Base-by-base conservation (phyloP, 2,797 vertebrate species). In the Syndactyla subalaris region DNA sequence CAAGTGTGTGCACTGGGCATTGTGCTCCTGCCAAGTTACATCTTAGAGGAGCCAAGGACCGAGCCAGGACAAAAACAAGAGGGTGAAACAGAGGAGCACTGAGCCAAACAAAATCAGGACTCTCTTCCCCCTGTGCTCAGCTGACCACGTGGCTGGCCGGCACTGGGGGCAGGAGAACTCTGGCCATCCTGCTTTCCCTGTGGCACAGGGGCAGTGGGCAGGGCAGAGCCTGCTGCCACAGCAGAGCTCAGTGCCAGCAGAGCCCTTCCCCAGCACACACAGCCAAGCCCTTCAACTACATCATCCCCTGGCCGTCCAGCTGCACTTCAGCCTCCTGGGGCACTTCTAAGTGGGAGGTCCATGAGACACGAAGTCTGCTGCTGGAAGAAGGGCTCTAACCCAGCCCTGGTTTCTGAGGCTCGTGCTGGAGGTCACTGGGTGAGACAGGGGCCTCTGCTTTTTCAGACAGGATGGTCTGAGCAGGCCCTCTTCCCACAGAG, bases 1-100 rank as follows among this genome's bases (percentile, higher is more conserved):
- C 94, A 96, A 95, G 91, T 88, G 72, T 82, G 96, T 77, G 93
- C 84, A 49, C 88, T 63, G 91, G 95, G 95, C 93, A 92, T 68
- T 86, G 73, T 75, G 79, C 59, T 92, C 48, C 88, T 93, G 95
- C 94, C 95, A 93, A 93, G 89, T 57, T 79, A 88, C 85, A 52
- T 62, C 85, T 41, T 43, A 39, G 71, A 67, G 59, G 61, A 96
- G 93, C 83, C 89, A 92, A 89, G 76, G 76, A 95, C 89, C 21
- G 52, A 93, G 88, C 77, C 74, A 71, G 85, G 88, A 93, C 90
- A 79, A 58, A 92, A 96, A 63, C 89, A 90, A 59, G 91, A 79
- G 58, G 66, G 78, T 39, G 76, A 62, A 92, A 88, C 36, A 67
- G 57, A 89, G 79, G 5, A 41, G 17, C 62, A 38, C 55, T 32